Percentiles rank a stretch among this genome's conserved stretches.
phyloP scores from a whole-genome alignment of 2,113 vertebrate species.

The Brevimyrus niger region DNA sequence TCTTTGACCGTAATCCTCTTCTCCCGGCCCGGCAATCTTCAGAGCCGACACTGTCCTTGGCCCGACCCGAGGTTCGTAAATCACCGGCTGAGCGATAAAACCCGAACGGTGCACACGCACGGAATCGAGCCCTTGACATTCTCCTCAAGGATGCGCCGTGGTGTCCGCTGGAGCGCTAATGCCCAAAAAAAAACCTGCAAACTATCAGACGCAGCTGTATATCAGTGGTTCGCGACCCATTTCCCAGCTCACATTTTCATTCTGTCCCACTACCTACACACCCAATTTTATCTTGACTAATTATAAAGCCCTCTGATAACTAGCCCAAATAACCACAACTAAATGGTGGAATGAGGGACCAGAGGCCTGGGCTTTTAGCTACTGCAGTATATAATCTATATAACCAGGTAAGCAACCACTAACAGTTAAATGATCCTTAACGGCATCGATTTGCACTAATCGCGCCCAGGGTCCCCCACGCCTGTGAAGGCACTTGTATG shows the following conservation, averaged over 20 bases:
- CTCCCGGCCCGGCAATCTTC: neutral
- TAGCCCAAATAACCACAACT: neutral
- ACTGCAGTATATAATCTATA: neutral
- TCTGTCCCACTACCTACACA: neutral
- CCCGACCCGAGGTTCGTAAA: slow-evolving; percentile 16
- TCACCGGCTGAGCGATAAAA: slow-evolving; percentile 27
- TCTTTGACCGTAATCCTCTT: neutral
- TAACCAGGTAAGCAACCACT: neutral
- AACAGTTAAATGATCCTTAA: neutral
- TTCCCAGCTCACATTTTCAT: neutral
- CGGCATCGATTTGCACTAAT: neutral
- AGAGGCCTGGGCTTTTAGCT: neutral
- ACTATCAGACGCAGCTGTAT: neutral
- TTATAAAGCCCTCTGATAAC: neutral
- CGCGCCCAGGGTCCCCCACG: neutral
- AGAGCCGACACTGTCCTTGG: slow-evolving; percentile 15
- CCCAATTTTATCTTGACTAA: neutral
- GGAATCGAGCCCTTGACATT: neutral
- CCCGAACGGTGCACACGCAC: neutral
- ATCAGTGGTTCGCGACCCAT: neutral
- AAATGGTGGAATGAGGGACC: neutral
- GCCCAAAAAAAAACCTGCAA: neutral
- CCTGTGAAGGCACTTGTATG: neutral
- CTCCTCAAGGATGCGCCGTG: neutral
- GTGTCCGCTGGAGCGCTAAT: neutral